Conservation (phyloP, 2,113 vertebrate genomes). For the Podilymbus podiceps region DNA sequence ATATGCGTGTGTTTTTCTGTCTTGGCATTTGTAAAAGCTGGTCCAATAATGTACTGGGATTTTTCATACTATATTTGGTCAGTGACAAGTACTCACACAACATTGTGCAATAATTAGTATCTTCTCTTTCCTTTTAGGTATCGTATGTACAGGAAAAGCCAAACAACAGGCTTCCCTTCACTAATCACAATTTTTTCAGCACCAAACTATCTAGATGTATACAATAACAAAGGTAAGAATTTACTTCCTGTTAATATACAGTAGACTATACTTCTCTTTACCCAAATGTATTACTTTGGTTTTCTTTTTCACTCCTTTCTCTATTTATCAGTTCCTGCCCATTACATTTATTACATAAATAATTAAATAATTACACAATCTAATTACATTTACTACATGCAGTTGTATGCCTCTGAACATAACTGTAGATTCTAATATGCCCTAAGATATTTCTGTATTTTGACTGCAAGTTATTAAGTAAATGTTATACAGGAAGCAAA, state of each 20-base stretch:
- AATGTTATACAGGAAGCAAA: background rate
- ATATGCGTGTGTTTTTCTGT: background rate
- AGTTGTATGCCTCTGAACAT: background rate
- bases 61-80: background rate
- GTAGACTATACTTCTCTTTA: background rate
- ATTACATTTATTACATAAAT: background rate
- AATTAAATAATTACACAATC: background rate
- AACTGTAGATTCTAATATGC: background rate
- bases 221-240: slow-evolving; percentile 98
- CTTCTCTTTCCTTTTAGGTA: slow-evolving; percentile 79
- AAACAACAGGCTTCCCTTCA: slow-evolving; percentile 98
- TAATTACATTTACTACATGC: background rate
- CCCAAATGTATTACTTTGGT: background rate
- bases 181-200: slow-evolving; percentile 99
- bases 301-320: background rate
- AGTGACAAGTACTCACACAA: background rate
- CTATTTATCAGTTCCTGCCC: background rate
- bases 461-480: background rate
- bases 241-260: background rate
- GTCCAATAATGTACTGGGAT: accelerated
- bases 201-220: slow-evolving; percentile 99
- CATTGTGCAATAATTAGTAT: background rate
- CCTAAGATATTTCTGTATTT: slow-evolving; percentile 9
- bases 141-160: slow-evolving; percentile 99
- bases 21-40: background rate